Conservation (phyloP, 2,888 invertebrate species). For the Tachina grossa region DNA sequence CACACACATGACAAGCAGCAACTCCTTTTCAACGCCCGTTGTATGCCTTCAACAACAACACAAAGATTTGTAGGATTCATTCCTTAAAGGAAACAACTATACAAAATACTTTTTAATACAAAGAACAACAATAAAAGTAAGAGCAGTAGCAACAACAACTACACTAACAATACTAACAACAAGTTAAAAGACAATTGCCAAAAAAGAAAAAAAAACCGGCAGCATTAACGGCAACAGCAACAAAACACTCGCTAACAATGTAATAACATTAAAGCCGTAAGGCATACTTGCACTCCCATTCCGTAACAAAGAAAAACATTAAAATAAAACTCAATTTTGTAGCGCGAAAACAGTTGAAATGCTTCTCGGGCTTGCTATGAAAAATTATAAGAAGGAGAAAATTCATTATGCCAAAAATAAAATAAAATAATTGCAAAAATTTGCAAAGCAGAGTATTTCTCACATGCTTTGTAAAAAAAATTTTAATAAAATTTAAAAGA, state of each 20-base stretch:
- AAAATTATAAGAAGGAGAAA: neutral
- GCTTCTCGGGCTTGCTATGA: neutral
- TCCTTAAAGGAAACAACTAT: conserved; percentile 12
- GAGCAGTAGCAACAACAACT: conserved; percentile 1
- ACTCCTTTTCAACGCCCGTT: conserved; percentile 41
- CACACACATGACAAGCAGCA: neutral
- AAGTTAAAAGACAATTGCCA: conserved; percentile 44
- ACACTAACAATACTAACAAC: conserved; percentile 10
- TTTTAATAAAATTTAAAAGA: neutral
- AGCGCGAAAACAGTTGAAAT: neutral
- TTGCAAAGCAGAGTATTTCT: too few relatives aligned
- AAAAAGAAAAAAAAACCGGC: neutral
- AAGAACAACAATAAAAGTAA: conserved; percentile 46
- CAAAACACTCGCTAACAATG: conserved; percentile 31
- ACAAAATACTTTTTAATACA: conserved; percentile 28
- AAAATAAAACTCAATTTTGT: conserved; percentile 15
- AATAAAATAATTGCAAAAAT: neutral
- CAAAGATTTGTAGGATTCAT: conserved; percentile 9
- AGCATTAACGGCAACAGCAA: conserved; percentile 18
- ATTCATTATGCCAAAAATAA: neutral
- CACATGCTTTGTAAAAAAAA: too few relatives aligned
- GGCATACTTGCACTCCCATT: conserved; percentile 42
- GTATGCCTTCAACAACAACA: conserved; percentile 18
- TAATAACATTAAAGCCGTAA: conserved; percentile 64
- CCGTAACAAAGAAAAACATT: neutral